Base-by-base conservation (phyloP, 2,888 invertebrate genomes). In the Thecocarcelia acutangulata region DNA sequence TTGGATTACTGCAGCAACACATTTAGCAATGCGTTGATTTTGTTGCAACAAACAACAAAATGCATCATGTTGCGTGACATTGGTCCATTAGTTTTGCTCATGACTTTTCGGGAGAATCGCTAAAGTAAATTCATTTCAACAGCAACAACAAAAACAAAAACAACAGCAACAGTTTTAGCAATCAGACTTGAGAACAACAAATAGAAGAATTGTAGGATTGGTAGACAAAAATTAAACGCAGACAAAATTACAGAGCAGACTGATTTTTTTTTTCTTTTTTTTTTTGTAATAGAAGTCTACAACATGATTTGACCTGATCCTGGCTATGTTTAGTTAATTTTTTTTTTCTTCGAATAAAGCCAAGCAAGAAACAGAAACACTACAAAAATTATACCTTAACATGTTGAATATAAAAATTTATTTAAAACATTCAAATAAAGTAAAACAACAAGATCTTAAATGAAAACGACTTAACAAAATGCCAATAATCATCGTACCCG, bases 11-110 rank as follows among this genome's bases (percentile, higher is more conserved):
- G n/a, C 9, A 44, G 40, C 68, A 73, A 56, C 28, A 46, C 40
- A 70, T 66, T 80, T 44, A 46, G 52, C 48, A 59, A 52, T 59
- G 64, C 64, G 63, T 76, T 56, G 63, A 28, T 70, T 50, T 66
- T 69, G 48, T 42, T 72, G 52, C 33, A 64, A 59, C 58, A 73
- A 73, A 66, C 58, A 73, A 66, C 58, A 66, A 68, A 72, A 76
- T 72, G 72, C 75, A 80, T 72, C 72, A 66, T 72, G 58, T 86
- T 86, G 86, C 87, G 87, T 87, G 87, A 85, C 86, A 85, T 83
- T 83, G 83, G 83, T 86, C 85, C 87, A 87, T 87, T 87, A 85
- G 87, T 87, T 86, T 85, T 86, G 86, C 78, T 84, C 86, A 86
- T 87, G 86, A 85, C 64, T 82, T 70, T 76, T 64, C 64, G 64